Evolutionary conservation across 2,797 vertebrate genomes (phyloP).

Genomic region (Bryconaethiops microstoma): DNA sequence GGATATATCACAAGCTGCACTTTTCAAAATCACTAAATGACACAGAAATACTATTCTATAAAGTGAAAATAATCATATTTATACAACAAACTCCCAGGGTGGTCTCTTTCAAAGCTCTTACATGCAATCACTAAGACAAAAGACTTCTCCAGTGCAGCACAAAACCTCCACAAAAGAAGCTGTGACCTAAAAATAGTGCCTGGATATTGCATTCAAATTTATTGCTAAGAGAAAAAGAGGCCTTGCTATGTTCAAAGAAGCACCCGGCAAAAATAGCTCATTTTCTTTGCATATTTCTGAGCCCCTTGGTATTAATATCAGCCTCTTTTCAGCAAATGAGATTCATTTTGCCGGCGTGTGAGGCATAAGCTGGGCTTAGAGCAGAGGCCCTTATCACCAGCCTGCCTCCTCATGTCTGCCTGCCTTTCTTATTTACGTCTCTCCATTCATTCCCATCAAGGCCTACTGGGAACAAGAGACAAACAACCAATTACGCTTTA

Average conservation of each 20-base stretch:
- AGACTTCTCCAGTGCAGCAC: slow-evolving; percentile 17
- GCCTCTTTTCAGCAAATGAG: slow-evolving; percentile 60
- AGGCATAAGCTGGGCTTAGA: slow-evolving; percentile 44
- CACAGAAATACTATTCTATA: neutral
- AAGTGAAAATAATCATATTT: slow-evolving; percentile 5
- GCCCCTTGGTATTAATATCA: slow-evolving; percentile 55
- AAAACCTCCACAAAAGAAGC: slow-evolving; percentile 17
- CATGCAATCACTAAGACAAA: slow-evolving; percentile 39
- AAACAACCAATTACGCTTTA: slow-evolving; percentile 69
- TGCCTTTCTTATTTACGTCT: slow-evolving; percentile 54
- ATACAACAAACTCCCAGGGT: slow-evolving; percentile 1
- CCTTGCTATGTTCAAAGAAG: slow-evolving; percentile 54
- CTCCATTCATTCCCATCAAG: slow-evolving; percentile 60
- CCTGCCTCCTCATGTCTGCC: slow-evolving; percentile 49
- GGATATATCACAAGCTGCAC: neutral
- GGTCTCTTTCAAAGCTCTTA: slow-evolving; percentile 26
- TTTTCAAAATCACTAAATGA: neutral
- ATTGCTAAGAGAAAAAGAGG: slow-evolving; percentile 39
- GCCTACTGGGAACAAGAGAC: slow-evolving; percentile 56
- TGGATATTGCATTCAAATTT: slow-evolving; percentile 53
- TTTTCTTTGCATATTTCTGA: slow-evolving; percentile 50
- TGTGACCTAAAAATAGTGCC: slow-evolving; percentile 51
- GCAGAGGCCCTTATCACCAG: slow-evolving; percentile 55
- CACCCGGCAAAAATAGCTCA: slow-evolving; percentile 51
- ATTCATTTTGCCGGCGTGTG: slow-evolving; percentile 59